Conservation (phyloP, 2,888 invertebrate genomes). For the Cordilura impudica region DNA sequence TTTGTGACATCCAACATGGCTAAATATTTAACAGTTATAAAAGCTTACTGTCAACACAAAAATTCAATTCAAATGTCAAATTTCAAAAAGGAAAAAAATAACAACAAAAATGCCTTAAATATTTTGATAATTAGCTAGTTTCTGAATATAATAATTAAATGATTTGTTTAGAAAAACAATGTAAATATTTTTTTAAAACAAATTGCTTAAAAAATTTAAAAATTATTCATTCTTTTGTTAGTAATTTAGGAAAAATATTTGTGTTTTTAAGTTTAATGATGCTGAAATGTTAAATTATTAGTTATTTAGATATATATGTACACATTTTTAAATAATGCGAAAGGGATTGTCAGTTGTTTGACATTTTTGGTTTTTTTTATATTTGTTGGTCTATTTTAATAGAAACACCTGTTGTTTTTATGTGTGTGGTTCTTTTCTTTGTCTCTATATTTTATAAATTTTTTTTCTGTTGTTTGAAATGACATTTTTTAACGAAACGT, state of each 20-base stretch:
- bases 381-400: conserved; percentile 3
- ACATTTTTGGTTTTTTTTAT: not conserved
- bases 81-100: not conserved
- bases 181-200: too few relatives aligned
- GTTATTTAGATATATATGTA: not conserved
- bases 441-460: not conserved
- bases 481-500: conserved; percentile 23
- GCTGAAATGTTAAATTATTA: not conserved
- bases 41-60: conserved; percentile 34
- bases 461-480: conserved; percentile 19
- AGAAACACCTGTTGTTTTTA: conserved; percentile 43
- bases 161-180: not conserved
- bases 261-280: not conserved
- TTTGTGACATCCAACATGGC: conserved; percentile 28
- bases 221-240: not conserved
- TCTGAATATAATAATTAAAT: not conserved
- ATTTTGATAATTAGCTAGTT: not conserved
- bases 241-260: not conserved
- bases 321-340: not conserved
- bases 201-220: not conserved
- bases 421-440: not conserved
- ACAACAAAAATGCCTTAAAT: not conserved
- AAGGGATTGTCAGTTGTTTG: conserved; percentile 28
- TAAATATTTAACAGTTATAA: conserved; percentile 36
- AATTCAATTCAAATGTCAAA: conserved; percentile 9